Evolutionary conservation across 2,888 invertebrate genomes (phyloP).

Genomic region (Alitta virens): DNA sequence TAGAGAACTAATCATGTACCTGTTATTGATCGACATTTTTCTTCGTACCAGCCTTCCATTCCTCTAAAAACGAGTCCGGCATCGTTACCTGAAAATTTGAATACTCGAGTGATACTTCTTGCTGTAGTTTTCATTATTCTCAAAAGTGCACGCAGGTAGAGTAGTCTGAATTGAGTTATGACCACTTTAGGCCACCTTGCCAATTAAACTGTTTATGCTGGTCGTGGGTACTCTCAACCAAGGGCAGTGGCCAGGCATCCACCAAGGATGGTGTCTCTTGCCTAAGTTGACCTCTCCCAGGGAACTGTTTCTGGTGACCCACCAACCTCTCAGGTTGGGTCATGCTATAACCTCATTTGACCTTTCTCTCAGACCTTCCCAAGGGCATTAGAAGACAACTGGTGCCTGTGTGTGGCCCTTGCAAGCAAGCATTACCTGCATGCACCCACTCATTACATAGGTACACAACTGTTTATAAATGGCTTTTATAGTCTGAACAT

Average conservation of each 20-base stretch:
- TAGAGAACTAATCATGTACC: no score
- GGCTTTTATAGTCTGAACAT: no score
- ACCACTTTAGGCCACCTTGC: slow-evolving; percentile 33
- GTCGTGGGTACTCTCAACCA: slow-evolving; percentile 39
- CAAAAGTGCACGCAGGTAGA: slow-evolving; percentile 24
- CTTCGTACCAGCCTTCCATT: no score
- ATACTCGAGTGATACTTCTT: no score
- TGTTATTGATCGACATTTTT: no score
- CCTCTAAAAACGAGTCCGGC: no score
- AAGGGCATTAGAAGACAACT: slow-evolving; percentile 27
- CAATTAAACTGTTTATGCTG: slow-evolving; percentile 38
- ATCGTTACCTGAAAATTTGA: no score
- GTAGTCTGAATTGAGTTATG: slow-evolving; percentile 50
- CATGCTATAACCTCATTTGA: slow-evolving; percentile 35
- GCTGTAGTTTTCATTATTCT: no score
- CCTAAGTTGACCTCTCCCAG: slow-evolving; percentile 21
- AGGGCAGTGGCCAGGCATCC: slow-evolving; percentile 31
- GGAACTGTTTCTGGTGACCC: slow-evolving; percentile 37
- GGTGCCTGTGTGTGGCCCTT: slow-evolving; percentile 10
- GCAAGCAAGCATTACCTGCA: slow-evolving; percentile 15
- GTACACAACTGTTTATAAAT: no score
- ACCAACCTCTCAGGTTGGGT: slow-evolving; percentile 29
- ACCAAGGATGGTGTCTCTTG: slow-evolving; percentile 27
- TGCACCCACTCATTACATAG: no score
- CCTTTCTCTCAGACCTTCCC: slow-evolving; percentile 51